Conservation (phyloP, 2,888 invertebrate genomes). For the Melipona bicolor region DNA sequence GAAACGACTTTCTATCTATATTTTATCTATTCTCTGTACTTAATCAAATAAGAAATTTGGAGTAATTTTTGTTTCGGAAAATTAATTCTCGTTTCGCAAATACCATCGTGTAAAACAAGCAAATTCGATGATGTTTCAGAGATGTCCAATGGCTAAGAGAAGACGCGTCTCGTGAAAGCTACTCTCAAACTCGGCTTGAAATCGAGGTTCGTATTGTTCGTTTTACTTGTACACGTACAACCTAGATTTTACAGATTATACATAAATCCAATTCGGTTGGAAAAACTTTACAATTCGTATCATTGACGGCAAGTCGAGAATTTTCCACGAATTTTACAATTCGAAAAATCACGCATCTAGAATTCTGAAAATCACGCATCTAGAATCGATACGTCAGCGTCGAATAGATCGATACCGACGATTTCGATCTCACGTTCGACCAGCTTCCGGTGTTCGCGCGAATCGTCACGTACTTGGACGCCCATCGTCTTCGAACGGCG, state of each 20-base stretch:
- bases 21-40: not conserved
- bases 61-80: not conserved
- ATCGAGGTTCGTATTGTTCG: not conserved
- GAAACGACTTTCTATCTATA: no score
- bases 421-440: slow-evolving; percentile 57
- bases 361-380: not conserved
- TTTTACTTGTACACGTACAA: not conserved
- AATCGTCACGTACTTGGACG: slow-evolving; percentile 60
- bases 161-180: not conserved
- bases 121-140: not conserved
- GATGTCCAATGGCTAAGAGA: slow-evolving; percentile 2
- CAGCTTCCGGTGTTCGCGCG: slow-evolving; percentile 57
- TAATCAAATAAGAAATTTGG: not conserved
- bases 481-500: slow-evolving; percentile 37
- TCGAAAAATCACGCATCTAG: not conserved
- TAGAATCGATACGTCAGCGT: slow-evolving; percentile 3
- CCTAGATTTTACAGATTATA: no score
- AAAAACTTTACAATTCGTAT: no score
- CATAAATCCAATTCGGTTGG: no score
- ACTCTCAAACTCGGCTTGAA: not conserved
- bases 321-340: no score
- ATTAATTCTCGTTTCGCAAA: no score
- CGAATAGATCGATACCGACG: slow-evolving; percentile 5
- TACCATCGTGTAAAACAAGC: not conserved
- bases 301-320: no score